Evolutionary conservation across 1,140 invertebrate species (phyloP).

Genomic region (Tenebrio molitor): DNA sequence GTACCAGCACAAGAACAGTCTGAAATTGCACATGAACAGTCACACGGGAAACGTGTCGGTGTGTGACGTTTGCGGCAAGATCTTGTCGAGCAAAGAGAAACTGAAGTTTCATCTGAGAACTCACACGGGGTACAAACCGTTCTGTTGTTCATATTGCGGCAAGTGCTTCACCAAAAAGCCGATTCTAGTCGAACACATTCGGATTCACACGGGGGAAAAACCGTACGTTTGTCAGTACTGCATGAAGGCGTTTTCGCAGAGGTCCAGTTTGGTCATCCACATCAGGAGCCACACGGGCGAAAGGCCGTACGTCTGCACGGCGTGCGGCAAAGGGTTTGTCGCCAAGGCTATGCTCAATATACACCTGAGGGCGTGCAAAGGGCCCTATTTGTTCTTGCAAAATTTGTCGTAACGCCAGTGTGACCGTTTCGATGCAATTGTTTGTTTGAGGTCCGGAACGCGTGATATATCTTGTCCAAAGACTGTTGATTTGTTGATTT

Average conservation of each 20-base stretch:
- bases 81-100: slow-evolving; percentile 63
- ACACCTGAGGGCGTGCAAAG: slow-evolving; percentile 70
- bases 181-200: slow-evolving; percentile 67
- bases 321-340: slow-evolving; percentile 69
- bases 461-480: too few species aligned
- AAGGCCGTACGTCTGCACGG: slow-evolving; percentile 66
- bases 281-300: slow-evolving; percentile 66
- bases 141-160: slow-evolving; percentile 68
- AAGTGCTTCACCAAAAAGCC: slow-evolving; percentile 67
- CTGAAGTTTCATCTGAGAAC: slow-evolving; percentile 68
- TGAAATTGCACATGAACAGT: slow-evolving; percentile 64
- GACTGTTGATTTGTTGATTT: too few species aligned
- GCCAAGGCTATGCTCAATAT: slow-evolving; percentile 75
- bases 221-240: slow-evolving; percentile 72
- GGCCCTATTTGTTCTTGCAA: slow-evolving; percentile 39
- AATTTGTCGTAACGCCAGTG: neutral
- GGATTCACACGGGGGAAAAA: slow-evolving; percentile 69
- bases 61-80: slow-evolving; percentile 65
- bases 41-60: slow-evolving; percentile 64
- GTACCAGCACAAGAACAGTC: slow-evolving; percentile 64
- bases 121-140: slow-evolving; percentile 74
- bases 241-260: slow-evolving; percentile 76
- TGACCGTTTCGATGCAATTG: neutral
- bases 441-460: too few species aligned
- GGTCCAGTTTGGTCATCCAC: slow-evolving; percentile 73